Conservation (phyloP, 2,888 invertebrate genomes). For the Caenorhabditis drosophilae region DNA sequence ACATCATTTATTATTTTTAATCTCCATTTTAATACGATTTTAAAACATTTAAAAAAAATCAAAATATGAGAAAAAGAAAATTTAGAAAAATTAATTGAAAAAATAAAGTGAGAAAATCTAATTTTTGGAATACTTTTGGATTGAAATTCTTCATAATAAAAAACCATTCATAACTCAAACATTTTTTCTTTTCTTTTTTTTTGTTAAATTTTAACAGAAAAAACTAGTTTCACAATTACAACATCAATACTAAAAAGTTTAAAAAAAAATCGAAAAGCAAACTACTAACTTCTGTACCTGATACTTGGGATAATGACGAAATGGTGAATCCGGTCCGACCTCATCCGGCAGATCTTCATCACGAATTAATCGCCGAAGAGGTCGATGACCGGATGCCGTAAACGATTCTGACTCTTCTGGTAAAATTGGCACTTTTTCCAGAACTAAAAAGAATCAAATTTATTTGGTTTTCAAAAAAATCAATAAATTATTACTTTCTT, state of each 20-base stretch:
- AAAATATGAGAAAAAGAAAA: constrained; percentile 13
- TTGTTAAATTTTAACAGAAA: constrained; percentile 2
- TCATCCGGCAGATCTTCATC: constrained; percentile 51
- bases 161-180: neutral
- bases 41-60: neutral
- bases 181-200: too few relatives aligned
- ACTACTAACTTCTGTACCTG: constrained; percentile 49
- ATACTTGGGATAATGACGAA: constrained; percentile 57
- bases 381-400: constrained; percentile 1
- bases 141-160: neutral
- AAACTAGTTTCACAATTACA: too few relatives aligned
- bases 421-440: constrained; percentile 11
- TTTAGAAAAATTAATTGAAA: neutral
- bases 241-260: too few relatives aligned
- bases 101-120: neutral
- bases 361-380: constrained; percentile 43
- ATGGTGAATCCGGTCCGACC: constrained; percentile 53
- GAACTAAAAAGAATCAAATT: constrained; percentile 18
- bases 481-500: constrained; percentile 17
- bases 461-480: neutral
- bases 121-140: neutral
- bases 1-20: too few relatives aligned
- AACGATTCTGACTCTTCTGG: constrained; percentile 4
- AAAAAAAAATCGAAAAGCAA: constrained; percentile 2
- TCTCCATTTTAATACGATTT: constrained; percentile 6